Conservation (phyloP, 2,888 invertebrate genomes). For the Thymelicus lineola region DNA sequence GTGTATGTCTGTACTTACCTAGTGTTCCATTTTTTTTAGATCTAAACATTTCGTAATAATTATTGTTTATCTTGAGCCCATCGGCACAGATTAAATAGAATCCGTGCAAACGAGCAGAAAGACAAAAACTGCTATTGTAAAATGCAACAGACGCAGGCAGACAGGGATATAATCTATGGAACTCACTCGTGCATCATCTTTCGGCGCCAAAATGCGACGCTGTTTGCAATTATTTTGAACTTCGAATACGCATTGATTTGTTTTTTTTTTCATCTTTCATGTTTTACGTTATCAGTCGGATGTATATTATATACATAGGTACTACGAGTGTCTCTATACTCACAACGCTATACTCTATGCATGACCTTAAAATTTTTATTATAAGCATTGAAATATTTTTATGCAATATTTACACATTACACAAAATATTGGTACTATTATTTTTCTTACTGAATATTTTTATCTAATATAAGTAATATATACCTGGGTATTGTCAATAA, state of each 20-base stretch:
- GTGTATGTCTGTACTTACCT: background rate
- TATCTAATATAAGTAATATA: too few species aligned
- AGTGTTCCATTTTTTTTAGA: background rate
- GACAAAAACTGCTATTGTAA: constrained; percentile 41
- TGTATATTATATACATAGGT: too few species aligned
- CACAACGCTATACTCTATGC: too few species aligned
- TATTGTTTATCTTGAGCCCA: constrained; percentile 57
- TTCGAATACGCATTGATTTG: background rate
- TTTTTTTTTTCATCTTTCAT: too few species aligned
- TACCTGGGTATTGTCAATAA: too few species aligned
- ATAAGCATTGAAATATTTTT: too few species aligned
- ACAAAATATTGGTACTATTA: too few species aligned
- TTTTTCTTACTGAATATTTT: too few species aligned
- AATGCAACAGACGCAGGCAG: constrained; percentile 46
- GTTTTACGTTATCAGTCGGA: too few species aligned
- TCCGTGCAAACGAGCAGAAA: constrained; percentile 48
- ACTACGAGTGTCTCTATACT: too few species aligned
- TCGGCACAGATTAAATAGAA: constrained; percentile 46
- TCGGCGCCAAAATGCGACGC: constrained; percentile 49
- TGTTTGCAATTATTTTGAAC: constrained; percentile 42
- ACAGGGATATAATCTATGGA: constrained; percentile 48
- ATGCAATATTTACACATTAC: too few species aligned
- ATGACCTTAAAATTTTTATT: too few species aligned
- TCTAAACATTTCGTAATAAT: constrained; percentile 27
- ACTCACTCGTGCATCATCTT: constrained; percentile 46